phyloP scores from a whole-genome alignment of 2,113 vertebrate genomes.

The Alligator mississippiensis region DNA sequence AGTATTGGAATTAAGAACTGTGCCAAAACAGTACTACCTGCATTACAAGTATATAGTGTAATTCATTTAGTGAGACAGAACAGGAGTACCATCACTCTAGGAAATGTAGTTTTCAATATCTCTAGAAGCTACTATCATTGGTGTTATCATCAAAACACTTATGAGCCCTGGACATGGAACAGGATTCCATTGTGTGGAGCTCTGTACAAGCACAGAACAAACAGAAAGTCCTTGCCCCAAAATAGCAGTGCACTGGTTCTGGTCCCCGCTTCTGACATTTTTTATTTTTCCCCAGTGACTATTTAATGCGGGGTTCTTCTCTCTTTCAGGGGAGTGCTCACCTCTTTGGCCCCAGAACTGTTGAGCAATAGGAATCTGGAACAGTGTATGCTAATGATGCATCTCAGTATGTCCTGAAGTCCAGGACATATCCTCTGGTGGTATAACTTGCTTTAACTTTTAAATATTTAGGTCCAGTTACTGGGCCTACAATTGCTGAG shows the following conservation, averaged over 20 bases:
- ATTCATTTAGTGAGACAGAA: background rate
- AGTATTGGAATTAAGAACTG: background rate
- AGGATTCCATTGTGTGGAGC: no score
- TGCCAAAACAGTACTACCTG: background rate
- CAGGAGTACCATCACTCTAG: background rate
- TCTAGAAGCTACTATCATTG: background rate
- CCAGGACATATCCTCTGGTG: background rate
- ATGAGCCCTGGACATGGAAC: no score
- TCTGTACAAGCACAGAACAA: no score
- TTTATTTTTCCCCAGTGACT: no score
- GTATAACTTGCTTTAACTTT: background rate
- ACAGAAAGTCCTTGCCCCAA: no score
- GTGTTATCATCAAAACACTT: no score
- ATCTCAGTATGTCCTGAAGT: accelerated
- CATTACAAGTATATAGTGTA: background rate
- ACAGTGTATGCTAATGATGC: background rate
- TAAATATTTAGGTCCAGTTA: background rate
- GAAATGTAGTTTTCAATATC: background rate
- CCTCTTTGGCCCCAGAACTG: no score
- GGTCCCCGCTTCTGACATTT: no score
- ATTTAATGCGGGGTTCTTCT: no score
- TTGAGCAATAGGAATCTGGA: no score
- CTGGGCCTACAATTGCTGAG: background rate
- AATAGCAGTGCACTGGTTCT: no score
- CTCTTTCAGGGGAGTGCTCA: no score